Base-by-base conservation (phyloP, 37 sponge, comb jelly and placozoan species). In the Spongilla lacustris region DNA sequence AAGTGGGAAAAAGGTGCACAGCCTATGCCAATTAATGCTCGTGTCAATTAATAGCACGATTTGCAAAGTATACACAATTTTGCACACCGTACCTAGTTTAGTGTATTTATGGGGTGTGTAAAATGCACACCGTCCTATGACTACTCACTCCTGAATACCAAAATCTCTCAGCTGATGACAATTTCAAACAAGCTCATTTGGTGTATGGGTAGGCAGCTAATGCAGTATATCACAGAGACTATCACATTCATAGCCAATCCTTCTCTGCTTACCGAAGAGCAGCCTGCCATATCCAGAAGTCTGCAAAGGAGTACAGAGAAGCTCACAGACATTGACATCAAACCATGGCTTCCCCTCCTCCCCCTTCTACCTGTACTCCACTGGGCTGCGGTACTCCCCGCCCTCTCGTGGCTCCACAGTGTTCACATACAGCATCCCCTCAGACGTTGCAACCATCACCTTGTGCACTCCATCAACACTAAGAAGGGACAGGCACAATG, bases 381-480 rank as follows among this genome's bases (percentile, higher is more conserved):
- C 82, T 46, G 66, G 71, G 38, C 70, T 83, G 24, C 79, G 80
- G 83, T 86, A 93, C 41, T 93, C 94, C 23, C 91, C 90, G 21
- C 94, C 94, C 29, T 86, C 87, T 37, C 76, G 66, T 21, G 87
- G 75, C 27, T 93, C 94, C 50, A 93, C 90, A 41, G 73, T 76
- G 4, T 81, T 83, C 33, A 89, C 50, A n/a, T 91, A 89, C 2
- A 95, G 85, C 37, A 41, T 46, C 6, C 93, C 95, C 41, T 92
- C 92, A 77, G 86, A 89, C 19, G 95, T 95, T 17, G 84, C 95
- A 67, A 95, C 92, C 68, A 95, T 71, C 26, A 93, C 78, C 2
- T 87, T 71, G 31, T 89, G 91, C 24, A 81, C 77, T 11, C 87
- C 94, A 21, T 89, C 90, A 75, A 80, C 71, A 23, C 94, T 93